Percentiles rank a stretch among this genome's conserved stretches.
These are phyloP conservation scores for Mixornis gularis DNA, from an alignment of 2,113 vertebrate species.

Conservation along the genomic window DNA sequence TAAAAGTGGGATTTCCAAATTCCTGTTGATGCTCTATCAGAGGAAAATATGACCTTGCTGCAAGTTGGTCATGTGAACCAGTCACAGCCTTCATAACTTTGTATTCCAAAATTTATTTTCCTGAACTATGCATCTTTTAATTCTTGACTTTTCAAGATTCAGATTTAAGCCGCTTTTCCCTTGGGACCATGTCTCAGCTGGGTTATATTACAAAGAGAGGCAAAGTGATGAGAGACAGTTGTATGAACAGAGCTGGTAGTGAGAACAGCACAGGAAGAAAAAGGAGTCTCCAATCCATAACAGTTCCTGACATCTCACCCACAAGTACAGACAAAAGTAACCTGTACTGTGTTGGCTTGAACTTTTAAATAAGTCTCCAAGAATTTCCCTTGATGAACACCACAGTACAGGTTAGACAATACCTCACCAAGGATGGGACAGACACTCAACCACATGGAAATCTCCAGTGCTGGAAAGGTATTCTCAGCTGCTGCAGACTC, in stretches of 20 bases:
- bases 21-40: not conserved
- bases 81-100: not conserved
- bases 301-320: not conserved
- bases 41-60: not conserved
- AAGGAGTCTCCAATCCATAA: not conserved
- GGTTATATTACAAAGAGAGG: not conserved
- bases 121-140: not conserved
- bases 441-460: not conserved
- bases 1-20: not conserved
- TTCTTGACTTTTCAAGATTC: not conserved
- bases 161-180: not conserved
- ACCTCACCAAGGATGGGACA: not conserved
- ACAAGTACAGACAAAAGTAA: not conserved
- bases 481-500: constrained; percentile 5
- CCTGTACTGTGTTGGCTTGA: not conserved
- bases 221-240: not conserved
- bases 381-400: not conserved
- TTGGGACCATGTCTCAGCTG: not conserved
- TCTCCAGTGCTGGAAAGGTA: not conserved
- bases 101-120: not conserved
- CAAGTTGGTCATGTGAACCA: not conserved
- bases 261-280: not conserved
- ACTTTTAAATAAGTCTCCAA: not conserved
- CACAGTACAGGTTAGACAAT: not conserved
- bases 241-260: not conserved